Base-by-base conservation (phyloP, 1,140 invertebrate species). In the Bombus balteatus region DNA sequence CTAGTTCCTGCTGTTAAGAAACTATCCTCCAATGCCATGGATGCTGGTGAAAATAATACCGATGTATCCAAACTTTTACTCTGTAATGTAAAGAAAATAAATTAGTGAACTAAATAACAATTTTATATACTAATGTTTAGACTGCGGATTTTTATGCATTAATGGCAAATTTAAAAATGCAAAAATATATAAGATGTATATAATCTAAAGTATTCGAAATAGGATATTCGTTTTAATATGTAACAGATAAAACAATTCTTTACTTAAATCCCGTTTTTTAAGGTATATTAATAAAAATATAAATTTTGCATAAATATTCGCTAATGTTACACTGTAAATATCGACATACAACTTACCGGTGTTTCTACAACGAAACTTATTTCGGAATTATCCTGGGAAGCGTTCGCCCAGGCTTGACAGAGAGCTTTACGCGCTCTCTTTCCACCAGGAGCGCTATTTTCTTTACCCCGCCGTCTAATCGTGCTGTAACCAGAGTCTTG, bases 1-100 rank as follows among this genome's bases (percentile, higher is more conserved):
- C 94, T 95, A 59, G 94, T 93, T 77, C 94, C 94, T 83, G 93
- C 92, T 59, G 94, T 90, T 79, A 95, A 88, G 74, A 95, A 95
- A 91, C 94, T 95, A 88, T 94, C 88, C 66, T 97, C 96, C 84
- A 96, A 95, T 28, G 97, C 96, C 91, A 98, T 98, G 9, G 97
- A 98, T 22, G 98, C 97, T 3, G 98, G 98, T 3, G 98, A 98
- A 92, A 98, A 98, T 84, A 98, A 94, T 25, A 97, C 96, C 13
- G 97, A 98, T 47, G 97, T 97, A 90, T 98, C 96, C 92, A 98
- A 94, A 73, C 97, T 98, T 96, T 98, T 98, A 94, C 98, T 98
- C 97, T 98, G 96, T 6, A 96, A 96, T 32, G 73, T 81, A 82
- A 88, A 89, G 57, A 74, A 66, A 85, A 8, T 47, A 81, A 57